These are phyloP conservation scores for Oxystoma pomonae DNA, from an alignment of 2,888 invertebrate species.

Conservation along the genomic window DNA sequence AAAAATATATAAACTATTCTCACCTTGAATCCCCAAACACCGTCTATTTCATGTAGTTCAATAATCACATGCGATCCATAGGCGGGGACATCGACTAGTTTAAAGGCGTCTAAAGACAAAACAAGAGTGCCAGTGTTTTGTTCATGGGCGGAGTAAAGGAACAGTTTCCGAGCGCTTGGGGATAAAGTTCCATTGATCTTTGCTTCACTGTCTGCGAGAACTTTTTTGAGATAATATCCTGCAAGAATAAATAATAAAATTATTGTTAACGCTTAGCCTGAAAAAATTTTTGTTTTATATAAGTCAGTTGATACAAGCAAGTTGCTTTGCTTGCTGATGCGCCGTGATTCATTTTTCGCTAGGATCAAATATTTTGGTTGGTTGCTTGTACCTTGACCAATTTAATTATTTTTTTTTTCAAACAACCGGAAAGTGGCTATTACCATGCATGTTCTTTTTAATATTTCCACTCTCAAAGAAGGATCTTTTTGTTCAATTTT, in stretches of 20 bases:
- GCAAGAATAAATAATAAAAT: background rate
- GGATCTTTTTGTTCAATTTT: too few relatives aligned
- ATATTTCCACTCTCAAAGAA: too few relatives aligned
- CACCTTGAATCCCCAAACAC: background rate
- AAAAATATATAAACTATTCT: too few relatives aligned
- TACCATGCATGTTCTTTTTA: too few relatives aligned
- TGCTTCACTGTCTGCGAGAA: background rate
- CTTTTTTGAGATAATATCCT: background rate
- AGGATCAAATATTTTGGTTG: too few relatives aligned
- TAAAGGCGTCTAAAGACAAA: background rate
- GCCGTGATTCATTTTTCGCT: too few relatives aligned
- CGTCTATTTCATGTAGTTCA: background rate
- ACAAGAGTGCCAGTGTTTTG: background rate
- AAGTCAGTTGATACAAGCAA: too few relatives aligned
- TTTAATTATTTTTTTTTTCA: too few relatives aligned
- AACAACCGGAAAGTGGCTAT: background rate
- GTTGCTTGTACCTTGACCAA: too few relatives aligned
- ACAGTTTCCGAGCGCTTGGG: background rate
- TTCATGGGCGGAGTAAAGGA: background rate
- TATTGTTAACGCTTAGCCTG: too few relatives aligned
- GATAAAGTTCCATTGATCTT: background rate
- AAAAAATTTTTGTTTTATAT: too few relatives aligned
- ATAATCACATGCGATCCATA: background rate
- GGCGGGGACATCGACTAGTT: background rate
- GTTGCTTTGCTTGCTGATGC: too few relatives aligned